Conservation (phyloP, 2,797 vertebrate genomes). For the Lacerta bilineata region DNA sequence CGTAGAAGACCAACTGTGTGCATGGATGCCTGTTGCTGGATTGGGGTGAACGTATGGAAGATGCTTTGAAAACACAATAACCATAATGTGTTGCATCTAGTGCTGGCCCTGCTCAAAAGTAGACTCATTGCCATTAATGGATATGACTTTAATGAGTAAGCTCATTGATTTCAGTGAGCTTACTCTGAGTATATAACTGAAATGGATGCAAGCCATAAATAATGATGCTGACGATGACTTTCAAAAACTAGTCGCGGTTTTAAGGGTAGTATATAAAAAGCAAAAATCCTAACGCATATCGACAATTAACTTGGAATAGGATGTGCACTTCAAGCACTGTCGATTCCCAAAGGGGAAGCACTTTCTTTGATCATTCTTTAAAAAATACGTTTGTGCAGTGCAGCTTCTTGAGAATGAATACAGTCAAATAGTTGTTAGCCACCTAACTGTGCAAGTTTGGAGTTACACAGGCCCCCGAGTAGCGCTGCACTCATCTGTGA, state of each 20-base stretch:
- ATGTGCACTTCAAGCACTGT: background rate
- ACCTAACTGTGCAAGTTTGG: background rate
- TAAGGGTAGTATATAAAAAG: background rate
- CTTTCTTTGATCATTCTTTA: background rate
- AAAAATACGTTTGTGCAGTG: background rate
- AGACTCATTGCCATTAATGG: no score
- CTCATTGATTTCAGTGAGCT: no score
- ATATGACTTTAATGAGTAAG: no score
- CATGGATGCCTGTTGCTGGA: background rate
- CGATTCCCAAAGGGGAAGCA: constrained; percentile 19
- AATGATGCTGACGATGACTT: background rate
- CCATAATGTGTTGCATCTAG: no score
- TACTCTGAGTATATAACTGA: no score
- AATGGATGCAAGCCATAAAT: background rate
- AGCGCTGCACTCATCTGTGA: background rate
- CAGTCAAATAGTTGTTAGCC: background rate
- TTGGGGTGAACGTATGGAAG: background rate
- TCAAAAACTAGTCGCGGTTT: background rate
- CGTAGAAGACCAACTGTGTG: background rate
- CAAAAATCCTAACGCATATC: background rate
- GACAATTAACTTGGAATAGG: background rate
- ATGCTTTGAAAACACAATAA: background rate
- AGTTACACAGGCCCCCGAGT: background rate
- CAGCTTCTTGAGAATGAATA: background rate
- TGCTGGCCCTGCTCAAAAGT: no score